Evolutionary conservation across 2,888 invertebrate genomes (phyloP).

Genomic region (Leucophenga maculata): DNA sequence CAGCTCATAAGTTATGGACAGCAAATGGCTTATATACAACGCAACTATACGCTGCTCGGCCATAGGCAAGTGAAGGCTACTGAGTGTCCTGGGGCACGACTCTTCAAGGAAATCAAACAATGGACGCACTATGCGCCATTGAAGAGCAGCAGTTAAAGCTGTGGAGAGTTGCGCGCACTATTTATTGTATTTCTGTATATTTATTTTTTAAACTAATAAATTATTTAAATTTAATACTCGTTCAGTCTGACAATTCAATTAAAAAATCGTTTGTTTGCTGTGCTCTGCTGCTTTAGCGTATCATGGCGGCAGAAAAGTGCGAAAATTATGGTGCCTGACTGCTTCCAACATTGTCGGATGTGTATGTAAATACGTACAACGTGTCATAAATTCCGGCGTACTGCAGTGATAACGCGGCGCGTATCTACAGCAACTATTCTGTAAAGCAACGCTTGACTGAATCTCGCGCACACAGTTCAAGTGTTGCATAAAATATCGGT

Average conservation of each 20-base stretch:
- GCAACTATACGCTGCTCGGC: slow-evolving; percentile 77
- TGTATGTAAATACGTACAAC: neutral
- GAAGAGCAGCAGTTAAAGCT: slow-evolving; percentile 38
- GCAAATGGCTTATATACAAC: slow-evolving; percentile 74
- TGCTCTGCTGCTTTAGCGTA: no score
- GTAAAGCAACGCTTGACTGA: no score
- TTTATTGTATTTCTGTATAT: no score
- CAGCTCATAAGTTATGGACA: slow-evolving; percentile 76
- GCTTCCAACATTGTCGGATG: neutral
- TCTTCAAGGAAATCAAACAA: slow-evolving; percentile 76
- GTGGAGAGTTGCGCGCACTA: no score
- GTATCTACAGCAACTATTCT: neutral
- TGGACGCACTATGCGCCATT: slow-evolving; percentile 76
- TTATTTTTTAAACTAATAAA: no score
- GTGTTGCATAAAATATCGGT: no score
- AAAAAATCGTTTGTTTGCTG: no score
- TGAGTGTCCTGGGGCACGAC: slow-evolving; percentile 79
- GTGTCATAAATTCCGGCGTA: slow-evolving; percentile 51
- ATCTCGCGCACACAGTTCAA: no score
- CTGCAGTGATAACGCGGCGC: neutral
- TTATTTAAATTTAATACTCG: no score
- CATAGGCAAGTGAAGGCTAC: slow-evolving; percentile 78
- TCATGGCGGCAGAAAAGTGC: neutral
- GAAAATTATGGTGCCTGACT: neutral
- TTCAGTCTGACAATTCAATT: no score